Percentiles rank a stretch among this genome's conserved stretches.
Evolutionary conservation across 2,888 invertebrate species (phyloP).

Genomic region (Cryptophagus acutangulus): DNA sequence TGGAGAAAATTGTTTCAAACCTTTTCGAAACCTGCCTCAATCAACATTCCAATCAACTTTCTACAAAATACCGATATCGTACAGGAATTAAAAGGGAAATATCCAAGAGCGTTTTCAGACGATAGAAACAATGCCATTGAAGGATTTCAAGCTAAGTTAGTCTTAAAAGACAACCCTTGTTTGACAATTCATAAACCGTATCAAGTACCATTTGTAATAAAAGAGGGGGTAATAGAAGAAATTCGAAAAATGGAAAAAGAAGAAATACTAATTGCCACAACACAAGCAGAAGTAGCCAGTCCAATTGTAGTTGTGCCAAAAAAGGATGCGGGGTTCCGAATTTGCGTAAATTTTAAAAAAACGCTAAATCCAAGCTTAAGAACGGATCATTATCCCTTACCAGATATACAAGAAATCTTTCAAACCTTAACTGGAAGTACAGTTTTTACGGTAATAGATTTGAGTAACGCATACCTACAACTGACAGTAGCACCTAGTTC

Average conservation of each 20-base stretch:
- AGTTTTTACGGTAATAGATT: not conserved
- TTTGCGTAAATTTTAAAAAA: conserved; percentile 7
- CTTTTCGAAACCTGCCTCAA: too few species aligned
- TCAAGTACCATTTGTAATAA: not conserved
- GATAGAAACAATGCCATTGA: conserved; percentile 8
- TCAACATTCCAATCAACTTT: not conserved
- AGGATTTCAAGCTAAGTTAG: conserved; percentile 10
- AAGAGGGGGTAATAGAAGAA: conserved; percentile 8
- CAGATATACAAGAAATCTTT: not conserved
- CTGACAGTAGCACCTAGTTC: not conserved
- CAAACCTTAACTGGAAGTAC: not conserved
- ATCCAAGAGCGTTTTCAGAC: conserved; percentile 7
- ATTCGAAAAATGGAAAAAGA: conserved; percentile 6
- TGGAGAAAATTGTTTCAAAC: not conserved
- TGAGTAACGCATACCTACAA: not conserved
- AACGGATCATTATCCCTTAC: not conserved
- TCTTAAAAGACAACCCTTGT: conserved; percentile 9
- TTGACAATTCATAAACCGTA: conserved; percentile 2
- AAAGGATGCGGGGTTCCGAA: conserved; percentile 8
- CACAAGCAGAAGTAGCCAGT: conserved; percentile 10
- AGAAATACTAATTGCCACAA: conserved; percentile 9
- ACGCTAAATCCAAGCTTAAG: not conserved
- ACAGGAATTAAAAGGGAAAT: conserved; percentile 1
- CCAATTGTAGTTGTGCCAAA: conserved; percentile 12
- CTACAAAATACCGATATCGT: not conserved